These are phyloP conservation scores for Mamestra brassicae DNA, from an alignment of 2,888 invertebrate genomes.

Conservation along the genomic window DNA sequence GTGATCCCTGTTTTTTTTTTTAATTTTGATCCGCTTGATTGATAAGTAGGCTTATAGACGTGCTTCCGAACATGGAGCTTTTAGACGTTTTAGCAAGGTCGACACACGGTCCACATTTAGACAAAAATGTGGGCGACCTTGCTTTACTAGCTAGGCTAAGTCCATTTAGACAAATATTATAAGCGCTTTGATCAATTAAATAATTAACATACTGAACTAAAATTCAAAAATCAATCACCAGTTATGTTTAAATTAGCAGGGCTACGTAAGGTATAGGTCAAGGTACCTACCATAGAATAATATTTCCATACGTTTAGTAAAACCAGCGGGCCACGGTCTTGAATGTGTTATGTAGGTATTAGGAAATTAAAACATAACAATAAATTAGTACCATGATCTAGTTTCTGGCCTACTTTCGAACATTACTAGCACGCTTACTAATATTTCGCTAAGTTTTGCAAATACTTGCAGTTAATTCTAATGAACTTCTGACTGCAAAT, in stretches of 20 bases:
- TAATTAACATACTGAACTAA: too few species aligned
- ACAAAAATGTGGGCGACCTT: neutral
- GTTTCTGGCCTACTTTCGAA: conserved; percentile 2
- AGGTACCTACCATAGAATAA: neutral
- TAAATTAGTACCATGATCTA: conserved; percentile 5
- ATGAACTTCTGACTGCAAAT: too few species aligned
- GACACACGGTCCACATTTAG: too few species aligned
- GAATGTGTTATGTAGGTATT: neutral
- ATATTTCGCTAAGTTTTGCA: neutral
- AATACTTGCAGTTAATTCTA: neutral
- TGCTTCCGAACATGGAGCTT: too few species aligned
- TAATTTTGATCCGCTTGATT: too few species aligned
- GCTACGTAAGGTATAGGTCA: too few species aligned
- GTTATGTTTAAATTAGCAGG: too few species aligned
- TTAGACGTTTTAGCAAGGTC: too few species aligned
- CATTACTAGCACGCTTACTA: neutral
- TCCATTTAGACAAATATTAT: neutral
- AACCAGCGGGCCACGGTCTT: neutral
- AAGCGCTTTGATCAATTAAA: too few species aligned
- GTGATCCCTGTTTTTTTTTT: too few species aligned
- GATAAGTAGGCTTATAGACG: too few species aligned
- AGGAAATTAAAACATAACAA: neutral
- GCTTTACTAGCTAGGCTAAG: neutral
- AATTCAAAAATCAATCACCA: too few species aligned
- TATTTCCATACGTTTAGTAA: neutral